A percentile compares a stretch with the other conserved stretches of the same genome.
phyloP scores from a whole-genome alignment of 2,113 vertebrate genomes.

The Tamias sibiricus region DNA sequence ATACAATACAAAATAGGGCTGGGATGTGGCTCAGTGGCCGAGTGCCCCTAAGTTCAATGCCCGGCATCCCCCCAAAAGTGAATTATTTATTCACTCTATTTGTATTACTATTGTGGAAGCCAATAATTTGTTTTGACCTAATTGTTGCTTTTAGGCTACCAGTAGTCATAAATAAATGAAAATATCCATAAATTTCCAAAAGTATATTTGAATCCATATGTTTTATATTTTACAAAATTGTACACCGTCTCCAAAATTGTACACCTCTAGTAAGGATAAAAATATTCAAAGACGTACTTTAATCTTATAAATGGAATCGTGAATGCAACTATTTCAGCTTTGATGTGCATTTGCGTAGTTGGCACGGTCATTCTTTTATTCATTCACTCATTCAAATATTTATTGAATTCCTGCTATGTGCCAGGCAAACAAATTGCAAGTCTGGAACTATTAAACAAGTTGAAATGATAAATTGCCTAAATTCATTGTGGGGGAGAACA shows the following conservation, averaged over 20 bases:
- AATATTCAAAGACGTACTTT: background rate
- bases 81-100: conserved; percentile 19
- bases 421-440: background rate
- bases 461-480: background rate
- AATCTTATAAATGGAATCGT: background rate
- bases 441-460: background rate
- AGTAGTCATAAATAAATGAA: conserved; percentile 32
- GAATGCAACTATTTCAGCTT: background rate
- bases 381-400: conserved; percentile 43
- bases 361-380: background rate
- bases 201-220: conserved; percentile 40
- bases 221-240: background rate
- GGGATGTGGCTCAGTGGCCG: too few relatives aligned
- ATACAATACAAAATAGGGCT: too few relatives aligned
- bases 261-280: background rate
- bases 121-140: conserved; percentile 41
- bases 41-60: too few relatives aligned
- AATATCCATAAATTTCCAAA: conserved; percentile 10
- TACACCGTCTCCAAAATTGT: background rate
- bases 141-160: background rate
- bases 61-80: background rate
- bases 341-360: background rate
- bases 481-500: background rate
- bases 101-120: conserved; percentile 31
- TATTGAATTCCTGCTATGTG: conserved; percentile 6